Evolutionary conservation across 1,140 invertebrate species (phyloP).

Genomic region (Drosophila littoralis): DNA sequence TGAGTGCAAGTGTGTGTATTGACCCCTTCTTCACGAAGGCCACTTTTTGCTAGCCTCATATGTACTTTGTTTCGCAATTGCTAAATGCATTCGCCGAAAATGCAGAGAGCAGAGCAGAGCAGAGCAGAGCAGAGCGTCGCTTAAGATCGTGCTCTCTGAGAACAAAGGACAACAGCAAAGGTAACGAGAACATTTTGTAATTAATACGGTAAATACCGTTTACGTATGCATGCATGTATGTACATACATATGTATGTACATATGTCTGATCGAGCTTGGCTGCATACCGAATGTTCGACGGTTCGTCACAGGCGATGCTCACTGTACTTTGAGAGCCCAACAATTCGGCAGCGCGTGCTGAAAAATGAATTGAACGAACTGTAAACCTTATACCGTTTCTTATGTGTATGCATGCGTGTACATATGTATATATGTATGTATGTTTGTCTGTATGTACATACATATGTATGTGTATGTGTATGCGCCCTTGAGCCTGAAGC

Average conservation of each 20-base stretch:
- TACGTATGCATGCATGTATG: too few species aligned
- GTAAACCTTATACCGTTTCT: too few species aligned
- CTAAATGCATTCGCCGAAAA: slow-evolving; percentile 2
- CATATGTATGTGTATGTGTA: too few species aligned
- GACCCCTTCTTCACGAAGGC: slow-evolving; percentile 5
- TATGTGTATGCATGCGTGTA: slow-evolving; percentile 13
- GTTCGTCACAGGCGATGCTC: not conserved
- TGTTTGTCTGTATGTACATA: slow-evolving; percentile 29
- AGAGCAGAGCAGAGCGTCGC: slow-evolving; percentile 1
- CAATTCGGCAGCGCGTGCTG: not conserved
- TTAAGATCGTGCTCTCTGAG: slow-evolving; percentile 8
- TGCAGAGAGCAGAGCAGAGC: not conserved
- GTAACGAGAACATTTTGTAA: slow-evolving; percentile 8
- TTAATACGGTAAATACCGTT: slow-evolving; percentile 9
- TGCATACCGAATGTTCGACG: not conserved
- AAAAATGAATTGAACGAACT: not conserved
- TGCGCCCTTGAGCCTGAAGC: too few species aligned
- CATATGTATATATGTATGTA: slow-evolving; percentile 10
- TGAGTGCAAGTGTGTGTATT: not conserved
- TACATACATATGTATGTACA: too few species aligned
- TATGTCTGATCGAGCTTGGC: not conserved
- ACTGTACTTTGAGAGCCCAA: not conserved
- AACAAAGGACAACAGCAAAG: not conserved
- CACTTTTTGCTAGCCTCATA: slow-evolving; percentile 3
- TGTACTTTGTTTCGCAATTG: slow-evolving; percentile 2